Percentiles rank a stretch among this genome's conserved stretches.
These are phyloP conservation scores for Microtus oregoni DNA, from an alignment of 2,113 vertebrate species.

Conservation along the genomic window DNA sequence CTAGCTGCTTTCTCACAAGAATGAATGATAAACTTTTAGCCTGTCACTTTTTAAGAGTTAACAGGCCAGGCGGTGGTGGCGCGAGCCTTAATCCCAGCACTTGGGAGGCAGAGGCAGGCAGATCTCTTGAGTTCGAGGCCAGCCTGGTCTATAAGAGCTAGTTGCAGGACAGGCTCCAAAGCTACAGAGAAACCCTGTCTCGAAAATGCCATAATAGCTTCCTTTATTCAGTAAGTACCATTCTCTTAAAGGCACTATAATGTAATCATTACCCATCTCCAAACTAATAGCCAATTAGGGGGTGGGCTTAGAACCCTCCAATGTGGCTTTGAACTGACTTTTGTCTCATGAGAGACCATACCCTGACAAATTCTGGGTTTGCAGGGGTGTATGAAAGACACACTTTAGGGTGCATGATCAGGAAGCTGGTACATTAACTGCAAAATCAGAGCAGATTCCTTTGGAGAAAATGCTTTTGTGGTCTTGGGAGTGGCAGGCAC, in stretches of 20 bases:
- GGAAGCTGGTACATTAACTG: not conserved
- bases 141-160: no score
- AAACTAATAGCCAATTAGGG: not conserved
- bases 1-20: not conserved
- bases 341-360: not conserved
- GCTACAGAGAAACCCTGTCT: no score
- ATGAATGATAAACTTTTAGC: no score
- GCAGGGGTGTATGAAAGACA: not conserved
- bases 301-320: not conserved
- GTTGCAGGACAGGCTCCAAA: no score
- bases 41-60: not conserved
- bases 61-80: not conserved
- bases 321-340: not conserved
- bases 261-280: not conserved
- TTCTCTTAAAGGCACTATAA: not conserved
- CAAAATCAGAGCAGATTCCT: not conserved
- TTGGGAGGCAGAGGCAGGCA: no score
- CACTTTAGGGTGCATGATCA: no score
- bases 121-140: no score
- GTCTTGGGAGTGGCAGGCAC: not conserved
- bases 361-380: not conserved
- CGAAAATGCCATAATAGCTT: not conserved
- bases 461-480: not conserved
- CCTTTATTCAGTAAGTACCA: not conserved
- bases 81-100: no score